Base-by-base conservation (phyloP, 2,113 vertebrate species). In the Proteles cristata region DNA sequence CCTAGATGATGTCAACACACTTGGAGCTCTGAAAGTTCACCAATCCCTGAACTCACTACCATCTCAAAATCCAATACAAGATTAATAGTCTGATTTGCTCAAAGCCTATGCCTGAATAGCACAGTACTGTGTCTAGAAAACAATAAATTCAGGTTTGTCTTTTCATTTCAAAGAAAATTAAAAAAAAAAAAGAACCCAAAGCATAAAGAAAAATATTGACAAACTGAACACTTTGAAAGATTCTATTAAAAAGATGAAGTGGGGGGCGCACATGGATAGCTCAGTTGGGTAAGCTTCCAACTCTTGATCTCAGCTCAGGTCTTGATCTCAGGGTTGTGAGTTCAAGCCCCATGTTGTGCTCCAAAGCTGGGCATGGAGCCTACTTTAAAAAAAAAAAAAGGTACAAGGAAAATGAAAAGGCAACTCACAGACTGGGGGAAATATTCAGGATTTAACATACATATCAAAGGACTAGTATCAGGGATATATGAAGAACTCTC, bases 341-440 rank as follows among this genome's bases (percentile, higher is more conserved):
- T 61, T 23, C 58, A 61, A 61, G 21, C 58, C 21, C 58, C 21
- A 9, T 61, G 58, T 7, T 61, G 58, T 21, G 58, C 58, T 61
- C 21, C 58, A 61, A 7, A 61, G 58, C 7, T 23, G 58, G 21
- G 58, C 58, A 23, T 9, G 58, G 58, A 61, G 21, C 21, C 58
- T 61, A 61, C 58, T 71, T 93, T 63, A 93, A 53, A 92, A 88
- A 94, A 95, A 77, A 33, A 2, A 48, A 77, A 96, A 86, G 14
- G 50, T 21, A 61, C 58, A 61, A 23, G 45, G 4, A 23, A 94
- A 96, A 74, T 43, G 3, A 53, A 73, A 96, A 90, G 8, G 50
- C 14, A 97, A 96, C 82, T 89, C 11, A 92, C 0, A 93, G 77
- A 65, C 63, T 45, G 3, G n/a, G 53, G 65, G 28, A 96, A 89